A percentile compares a stretch with the other conserved stretches of the same genome.
phyloP scores from a whole-genome alignment of 2,113 vertebrate genomes.

The Sinosuthora webbiana region DNA sequence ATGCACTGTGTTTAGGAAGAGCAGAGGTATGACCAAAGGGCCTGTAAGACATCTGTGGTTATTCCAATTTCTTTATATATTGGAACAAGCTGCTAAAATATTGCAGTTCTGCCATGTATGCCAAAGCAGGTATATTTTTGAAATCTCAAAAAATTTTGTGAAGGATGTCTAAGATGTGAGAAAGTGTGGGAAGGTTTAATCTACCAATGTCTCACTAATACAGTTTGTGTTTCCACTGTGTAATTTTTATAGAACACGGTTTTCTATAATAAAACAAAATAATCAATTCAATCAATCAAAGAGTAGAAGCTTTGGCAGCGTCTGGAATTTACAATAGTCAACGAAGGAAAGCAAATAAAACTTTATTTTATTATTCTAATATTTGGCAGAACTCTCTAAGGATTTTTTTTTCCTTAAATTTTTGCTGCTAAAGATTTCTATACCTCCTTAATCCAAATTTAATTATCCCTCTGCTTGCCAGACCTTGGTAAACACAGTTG shows the following conservation, averaged over 20 bases:
- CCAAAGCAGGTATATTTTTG: neutral
- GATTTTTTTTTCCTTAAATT: neutral
- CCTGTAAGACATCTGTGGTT: neutral
- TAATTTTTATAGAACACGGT: neutral
- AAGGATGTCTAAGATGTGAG: neutral
- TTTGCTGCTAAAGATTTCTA: neutral
- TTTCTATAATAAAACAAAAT: neutral
- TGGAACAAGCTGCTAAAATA: neutral
- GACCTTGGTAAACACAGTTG: neutral
- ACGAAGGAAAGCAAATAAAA: neutral
- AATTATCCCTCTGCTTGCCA: neutral
- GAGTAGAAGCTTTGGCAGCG: neutral
- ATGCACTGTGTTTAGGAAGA: neutral
- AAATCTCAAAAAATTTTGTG: neutral
- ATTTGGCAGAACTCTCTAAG: neutral
- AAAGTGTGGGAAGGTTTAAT: neutral
- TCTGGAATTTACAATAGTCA: neutral
- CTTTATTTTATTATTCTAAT: neutral
- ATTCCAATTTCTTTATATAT: neutral
- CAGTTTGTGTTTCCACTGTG: neutral
- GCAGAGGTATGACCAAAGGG: neutral
- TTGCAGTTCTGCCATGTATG: neutral
- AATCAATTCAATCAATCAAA: neutral
- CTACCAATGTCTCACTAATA: neutral
- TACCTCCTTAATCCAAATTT: constrained; percentile 6